Evolutionary conservation across 2,113 vertebrate species (phyloP), one percentile per base, ranked within the genome.

Genomic region (Podilymbus podiceps): DNA sequence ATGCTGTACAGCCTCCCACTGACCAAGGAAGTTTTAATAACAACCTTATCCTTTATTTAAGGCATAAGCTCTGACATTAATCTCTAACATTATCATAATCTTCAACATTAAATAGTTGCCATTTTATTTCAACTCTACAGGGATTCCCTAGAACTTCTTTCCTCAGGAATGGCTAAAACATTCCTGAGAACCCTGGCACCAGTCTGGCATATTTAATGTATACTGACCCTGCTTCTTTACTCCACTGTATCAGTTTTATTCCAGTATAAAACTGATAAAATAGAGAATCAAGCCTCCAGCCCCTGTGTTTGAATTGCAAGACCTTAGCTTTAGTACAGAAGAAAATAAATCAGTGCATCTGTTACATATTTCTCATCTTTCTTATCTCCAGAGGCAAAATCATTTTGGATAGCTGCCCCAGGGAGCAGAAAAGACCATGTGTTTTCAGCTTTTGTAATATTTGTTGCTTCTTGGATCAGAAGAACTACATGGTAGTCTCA

Each of bases 341-440:
- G 33, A 88, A 56, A 85, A 77, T 24, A 94, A 64, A 83, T 83
- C 62, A 49, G 9, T 38, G 33, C 50, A 66, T 73, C 50, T 66
- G 19, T 76, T 90, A 69, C 5, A 12, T 85, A 73, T 85, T 69
- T 90, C 49, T 90, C 75, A 24, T 67, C 47, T 85, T 60, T 88
- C 52, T 92, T 88, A 69, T 74, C 59, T 95, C 46, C 68, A 74
- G 59, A 83, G 63, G 85, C 19, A 94, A 94, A 90, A 91, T 73
- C 0, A 35, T 76, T 93, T 93, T 90, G 79, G 24, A 66, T 69
- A n/a, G 40, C 63, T 92, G 75, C 23, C 58, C 12, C 35, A 46
- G 8, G 13, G 46, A 76, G 28, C n/a, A 89, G 52, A 90, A 56
- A 93, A 90, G 42, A 69, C 63, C 14, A 47, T 46, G 11, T 44